Conservation (phyloP, 53 echinoderm and acorn worm genomes). For the Arbacia lixula region DNA sequence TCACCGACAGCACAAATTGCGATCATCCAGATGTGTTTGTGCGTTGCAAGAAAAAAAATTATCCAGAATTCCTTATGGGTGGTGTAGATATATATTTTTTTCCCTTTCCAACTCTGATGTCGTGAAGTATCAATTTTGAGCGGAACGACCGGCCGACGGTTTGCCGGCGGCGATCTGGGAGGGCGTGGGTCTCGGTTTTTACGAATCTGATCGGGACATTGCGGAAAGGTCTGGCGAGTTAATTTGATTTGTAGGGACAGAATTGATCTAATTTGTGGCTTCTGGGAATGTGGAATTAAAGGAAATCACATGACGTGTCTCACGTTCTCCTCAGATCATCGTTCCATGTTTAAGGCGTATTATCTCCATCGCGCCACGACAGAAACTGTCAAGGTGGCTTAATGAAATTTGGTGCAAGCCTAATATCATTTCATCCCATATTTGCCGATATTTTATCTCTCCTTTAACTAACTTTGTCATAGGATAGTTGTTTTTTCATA, state of each 20-base stretch:
- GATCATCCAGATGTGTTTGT: too few relatives aligned
- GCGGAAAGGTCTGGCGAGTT: conserved; percentile 51
- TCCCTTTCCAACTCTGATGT: conserved; percentile 40
- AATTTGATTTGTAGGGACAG: conserved; percentile 53
- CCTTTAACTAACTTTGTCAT: too few relatives aligned
- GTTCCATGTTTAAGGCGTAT: conserved; percentile 14
- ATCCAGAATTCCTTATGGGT: too few relatives aligned
- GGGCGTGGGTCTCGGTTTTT: conserved; percentile 51
- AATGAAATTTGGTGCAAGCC: too few relatives aligned
- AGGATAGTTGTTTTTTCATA: too few relatives aligned
- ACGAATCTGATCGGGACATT: conserved; percentile 45
- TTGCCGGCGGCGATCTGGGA: conserved; percentile 35
- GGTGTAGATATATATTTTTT: too few relatives aligned
- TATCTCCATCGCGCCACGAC: neutral
- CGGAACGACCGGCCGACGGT: neutral
- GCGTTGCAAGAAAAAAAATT: too few relatives aligned
- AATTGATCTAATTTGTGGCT: conserved; percentile 54
- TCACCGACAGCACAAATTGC: too few relatives aligned
- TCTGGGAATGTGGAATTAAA: conserved; percentile 46
- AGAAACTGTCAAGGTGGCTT: neutral
- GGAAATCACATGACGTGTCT: conserved; percentile 46
- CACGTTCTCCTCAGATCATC: conserved; percentile 13
- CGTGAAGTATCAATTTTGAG: conserved; percentile 39
- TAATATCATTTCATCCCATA: neutral
- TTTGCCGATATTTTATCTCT: too few relatives aligned